These are phyloP conservation scores for Drosophila murphyi DNA, from an alignment of 1,140 invertebrate species.

Conservation along the genomic window DNA sequence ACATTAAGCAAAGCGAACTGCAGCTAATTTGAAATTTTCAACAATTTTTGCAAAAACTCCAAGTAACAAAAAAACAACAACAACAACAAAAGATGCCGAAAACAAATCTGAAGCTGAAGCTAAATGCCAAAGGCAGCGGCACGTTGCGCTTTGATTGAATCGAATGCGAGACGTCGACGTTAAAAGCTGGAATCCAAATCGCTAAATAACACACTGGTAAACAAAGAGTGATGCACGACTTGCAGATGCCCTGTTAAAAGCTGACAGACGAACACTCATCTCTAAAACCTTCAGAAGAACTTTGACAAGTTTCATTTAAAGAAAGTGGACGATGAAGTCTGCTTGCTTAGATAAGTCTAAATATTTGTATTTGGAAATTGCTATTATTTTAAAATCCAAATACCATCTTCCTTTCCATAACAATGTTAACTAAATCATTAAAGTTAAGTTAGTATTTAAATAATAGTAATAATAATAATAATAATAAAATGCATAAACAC, in stretches of 20 bases:
- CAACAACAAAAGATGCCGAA: conserved; percentile 78
- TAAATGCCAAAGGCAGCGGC: conserved; percentile 62
- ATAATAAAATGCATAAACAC: too few relatives aligned
- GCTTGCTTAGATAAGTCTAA: too few relatives aligned
- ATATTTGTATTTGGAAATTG: too few relatives aligned
- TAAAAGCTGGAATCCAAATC: conserved; percentile 28
- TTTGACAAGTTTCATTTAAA: too few relatives aligned
- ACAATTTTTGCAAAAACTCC: conserved; percentile 60
- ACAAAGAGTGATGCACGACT: neutral
- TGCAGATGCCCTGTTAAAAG: neutral
- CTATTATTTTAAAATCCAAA: too few relatives aligned
- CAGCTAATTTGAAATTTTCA: conserved; percentile 82
- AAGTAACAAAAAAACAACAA: conserved; percentile 8
- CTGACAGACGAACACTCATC: too few relatives aligned
- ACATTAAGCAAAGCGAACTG: conserved; percentile 69
- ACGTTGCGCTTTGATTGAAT: conserved; percentile 81
- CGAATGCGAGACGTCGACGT: conserved; percentile 67
- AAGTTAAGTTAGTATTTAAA: too few relatives aligned
- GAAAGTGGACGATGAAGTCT: too few relatives aligned
- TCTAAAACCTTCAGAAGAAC: too few relatives aligned
- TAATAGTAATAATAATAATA: too few relatives aligned
- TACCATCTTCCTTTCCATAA: too few relatives aligned
- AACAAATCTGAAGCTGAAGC: conserved; percentile 56
- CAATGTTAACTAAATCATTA: too few relatives aligned
- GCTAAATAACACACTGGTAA: conserved; percentile 28